phyloP scores from a whole-genome alignment of 2,888 invertebrate species.

The Andricus quercusramuli region DNA sequence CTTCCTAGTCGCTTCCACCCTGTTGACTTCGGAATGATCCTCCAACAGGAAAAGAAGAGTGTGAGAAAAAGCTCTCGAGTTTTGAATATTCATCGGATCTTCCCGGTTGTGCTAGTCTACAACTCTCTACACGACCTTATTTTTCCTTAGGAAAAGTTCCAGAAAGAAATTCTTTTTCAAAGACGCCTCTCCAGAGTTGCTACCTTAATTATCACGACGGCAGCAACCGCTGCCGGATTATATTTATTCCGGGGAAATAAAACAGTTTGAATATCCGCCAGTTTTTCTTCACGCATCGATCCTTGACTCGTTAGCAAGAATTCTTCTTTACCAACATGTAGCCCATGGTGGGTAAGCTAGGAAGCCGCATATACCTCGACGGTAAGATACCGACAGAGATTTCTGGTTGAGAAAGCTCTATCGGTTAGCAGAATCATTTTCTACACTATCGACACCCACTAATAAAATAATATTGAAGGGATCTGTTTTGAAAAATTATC shows the following conservation, averaged over 20 bases:
- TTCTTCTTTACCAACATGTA: neutral
- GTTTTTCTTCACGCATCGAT: neutral
- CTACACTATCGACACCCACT: neutral
- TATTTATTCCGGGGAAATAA: constrained; percentile 11
- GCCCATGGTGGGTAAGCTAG: neutral
- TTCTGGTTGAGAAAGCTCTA: neutral
- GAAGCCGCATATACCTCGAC: no score
- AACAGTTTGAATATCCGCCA: neutral
- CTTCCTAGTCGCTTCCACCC: constrained; percentile 44
- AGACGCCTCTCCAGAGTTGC: constrained; percentile 46
- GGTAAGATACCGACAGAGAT: neutral
- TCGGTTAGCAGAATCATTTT: neutral
- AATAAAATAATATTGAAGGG: neutral
- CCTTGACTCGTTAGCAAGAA: neutral
- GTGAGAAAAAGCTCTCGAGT: constrained; percentile 66
- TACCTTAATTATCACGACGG: constrained; percentile 31
- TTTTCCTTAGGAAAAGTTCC: constrained; percentile 46
- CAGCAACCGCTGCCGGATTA: constrained; percentile 13
- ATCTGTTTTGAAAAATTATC: neutral
- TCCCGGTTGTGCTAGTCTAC: constrained; percentile 60
- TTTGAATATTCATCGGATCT: constrained; percentile 74
- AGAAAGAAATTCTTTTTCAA: constrained; percentile 21
- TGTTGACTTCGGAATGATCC: constrained; percentile 48
- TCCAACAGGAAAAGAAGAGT: constrained; percentile 49
- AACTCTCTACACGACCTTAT: constrained; percentile 63